Percentiles rank a stretch among this genome's conserved stretches.
Conservation (phyloP, 1,140 invertebrate species). For the Drosophila funebris region DNA sequence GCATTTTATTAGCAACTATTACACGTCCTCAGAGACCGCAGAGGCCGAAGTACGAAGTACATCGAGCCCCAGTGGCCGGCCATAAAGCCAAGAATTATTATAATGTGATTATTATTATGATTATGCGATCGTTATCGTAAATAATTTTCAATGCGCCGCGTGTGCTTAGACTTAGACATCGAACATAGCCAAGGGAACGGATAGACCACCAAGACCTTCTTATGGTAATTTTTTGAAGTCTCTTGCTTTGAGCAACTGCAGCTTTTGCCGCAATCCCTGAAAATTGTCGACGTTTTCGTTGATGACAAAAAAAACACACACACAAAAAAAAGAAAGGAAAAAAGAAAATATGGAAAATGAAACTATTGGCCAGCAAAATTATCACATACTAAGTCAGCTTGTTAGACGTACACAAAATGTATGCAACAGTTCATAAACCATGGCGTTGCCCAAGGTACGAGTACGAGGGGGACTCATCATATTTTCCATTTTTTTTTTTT, state of each 20-base stretch:
- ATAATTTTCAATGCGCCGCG: constrained; percentile 79
- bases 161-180: constrained; percentile 69
- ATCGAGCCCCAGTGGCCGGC: constrained; percentile 34
- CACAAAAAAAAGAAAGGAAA: neutral
- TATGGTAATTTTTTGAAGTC: constrained; percentile 61
- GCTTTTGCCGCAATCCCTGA: constrained; percentile 36
- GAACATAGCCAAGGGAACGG: neutral
- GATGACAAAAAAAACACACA: constrained; percentile 32
- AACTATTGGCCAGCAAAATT: constrained; percentile 74
- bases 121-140: constrained; percentile 82
- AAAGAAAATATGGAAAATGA: constrained; percentile 70
- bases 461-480: constrained; percentile 32
- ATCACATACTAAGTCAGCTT: constrained; percentile 80
- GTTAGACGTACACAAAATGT: constrained; percentile 57
- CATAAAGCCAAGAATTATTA: constrained; percentile 81
- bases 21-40: constrained; percentile 55
- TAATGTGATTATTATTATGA: constrained; percentile 83
- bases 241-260: constrained; percentile 28
- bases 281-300: constrained; percentile 27
- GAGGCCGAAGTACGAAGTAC: constrained; percentile 1
- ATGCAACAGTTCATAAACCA: constrained; percentile 77
- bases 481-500: constrained; percentile 17
- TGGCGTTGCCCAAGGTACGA: constrained; percentile 7
- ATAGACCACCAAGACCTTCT: neutral
- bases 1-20: constrained; percentile 81